phyloP scores from a whole-genome alignment of 2,797 vertebrate genomes.

The Taeniopygia guttata region DNA sequence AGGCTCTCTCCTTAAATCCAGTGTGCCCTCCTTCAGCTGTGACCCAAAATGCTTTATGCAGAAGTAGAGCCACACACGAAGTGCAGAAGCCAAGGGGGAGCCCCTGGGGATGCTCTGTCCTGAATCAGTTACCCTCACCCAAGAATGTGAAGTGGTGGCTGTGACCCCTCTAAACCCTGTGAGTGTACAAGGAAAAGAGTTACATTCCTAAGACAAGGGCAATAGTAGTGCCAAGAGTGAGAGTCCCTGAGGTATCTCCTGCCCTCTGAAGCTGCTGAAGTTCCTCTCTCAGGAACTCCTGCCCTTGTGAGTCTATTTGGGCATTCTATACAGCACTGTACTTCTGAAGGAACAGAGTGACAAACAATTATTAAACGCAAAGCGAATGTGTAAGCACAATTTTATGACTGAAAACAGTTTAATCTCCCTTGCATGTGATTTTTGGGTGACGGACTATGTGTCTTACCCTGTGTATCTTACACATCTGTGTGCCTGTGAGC shows the following conservation, averaged over 20 bases:
- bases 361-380: not conserved
- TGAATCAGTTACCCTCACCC: not conserved
- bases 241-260: rapidly evolving
- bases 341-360: not conserved
- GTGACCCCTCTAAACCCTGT: not conserved
- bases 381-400: not conserved
- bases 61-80: not conserved
- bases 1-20: not conserved
- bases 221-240: not conserved
- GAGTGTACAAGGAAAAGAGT: not conserved
- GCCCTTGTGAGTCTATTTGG: not conserved
- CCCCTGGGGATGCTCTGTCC: not conserved
- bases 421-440: not conserved
- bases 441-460: not conserved
- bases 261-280: rapidly evolving
- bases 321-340: rapidly evolving
- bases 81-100: not conserved
- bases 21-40: not conserved
- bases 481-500: not conserved
- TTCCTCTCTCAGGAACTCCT: not conserved
- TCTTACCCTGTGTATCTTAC: too few species aligned
- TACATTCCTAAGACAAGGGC: rapidly evolving
- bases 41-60: rapidly evolving
- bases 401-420: not conserved
- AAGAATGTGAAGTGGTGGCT: not conserved